phyloP scores from a whole-genome alignment of 2,888 invertebrate genomes.

The Chorisops tibialis region DNA sequence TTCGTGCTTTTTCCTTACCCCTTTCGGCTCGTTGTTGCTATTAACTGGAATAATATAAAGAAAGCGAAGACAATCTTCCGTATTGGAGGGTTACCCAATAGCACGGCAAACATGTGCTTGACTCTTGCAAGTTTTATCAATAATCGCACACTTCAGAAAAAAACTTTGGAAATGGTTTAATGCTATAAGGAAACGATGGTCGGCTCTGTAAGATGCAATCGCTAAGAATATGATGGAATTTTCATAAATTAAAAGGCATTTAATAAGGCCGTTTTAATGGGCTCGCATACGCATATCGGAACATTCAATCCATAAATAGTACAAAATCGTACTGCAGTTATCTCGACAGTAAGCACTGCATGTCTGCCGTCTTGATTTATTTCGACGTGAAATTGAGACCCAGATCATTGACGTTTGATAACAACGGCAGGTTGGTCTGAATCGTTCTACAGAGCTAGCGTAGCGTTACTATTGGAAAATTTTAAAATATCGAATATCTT shows the following conservation, averaged over 20 bases:
- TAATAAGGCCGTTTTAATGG: constrained; percentile 16
- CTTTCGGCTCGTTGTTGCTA: not conserved
- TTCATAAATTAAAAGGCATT: constrained; percentile 23
- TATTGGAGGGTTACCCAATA: constrained; percentile 4
- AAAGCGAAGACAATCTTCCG: constrained; percentile 3
- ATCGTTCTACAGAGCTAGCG: not conserved
- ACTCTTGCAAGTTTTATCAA: constrained; percentile 22
- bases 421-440: no score
- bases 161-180: no score
- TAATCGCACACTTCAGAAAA: not conserved
- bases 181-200: no score
- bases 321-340: no score
- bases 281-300: no score
- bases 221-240: constrained; percentile 22
- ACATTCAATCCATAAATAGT: no score
- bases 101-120: constrained; percentile 11
- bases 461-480: not conserved
- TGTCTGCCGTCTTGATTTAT: constrained; percentile 19
- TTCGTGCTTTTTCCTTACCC: no score
- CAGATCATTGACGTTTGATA: constrained; percentile 20
- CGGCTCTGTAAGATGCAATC: constrained; percentile 1
- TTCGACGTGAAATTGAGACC: constrained; percentile 17
- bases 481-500: constrained; percentile 14
- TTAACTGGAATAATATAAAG: constrained; percentile 7
- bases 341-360: not conserved